Conservation (phyloP, 2,888 invertebrate species). For the Trachelus stipa region DNA sequence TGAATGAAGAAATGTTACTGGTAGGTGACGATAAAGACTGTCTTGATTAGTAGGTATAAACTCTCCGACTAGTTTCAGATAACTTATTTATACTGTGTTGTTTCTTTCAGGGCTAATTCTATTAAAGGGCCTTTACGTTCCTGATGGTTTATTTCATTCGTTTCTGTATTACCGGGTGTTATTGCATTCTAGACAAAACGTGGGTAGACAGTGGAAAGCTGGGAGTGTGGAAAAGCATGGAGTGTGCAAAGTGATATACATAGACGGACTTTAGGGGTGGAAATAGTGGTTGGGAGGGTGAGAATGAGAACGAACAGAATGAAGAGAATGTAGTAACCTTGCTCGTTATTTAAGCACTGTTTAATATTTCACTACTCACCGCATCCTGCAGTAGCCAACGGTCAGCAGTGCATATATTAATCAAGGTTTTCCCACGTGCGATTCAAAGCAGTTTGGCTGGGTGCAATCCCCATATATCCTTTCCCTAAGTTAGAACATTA, state of each 20-base stretch:
- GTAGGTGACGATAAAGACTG: neutral
- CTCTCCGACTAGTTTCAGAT: neutral
- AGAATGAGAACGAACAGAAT: neutral
- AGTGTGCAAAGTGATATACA: neutral
- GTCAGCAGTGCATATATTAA: slow-evolving; percentile 4
- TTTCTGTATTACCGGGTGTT: neutral
- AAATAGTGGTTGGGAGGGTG: neutral
- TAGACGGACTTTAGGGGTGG: neutral
- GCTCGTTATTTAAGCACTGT: slow-evolving; percentile 21
- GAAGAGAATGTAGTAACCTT: slow-evolving; percentile 1
- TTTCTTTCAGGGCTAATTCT: neutral
- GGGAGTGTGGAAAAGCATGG: neutral
- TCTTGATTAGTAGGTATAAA: neutral
- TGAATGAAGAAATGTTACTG: neutral
- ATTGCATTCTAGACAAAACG: neutral
- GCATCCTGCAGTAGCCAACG: neutral
- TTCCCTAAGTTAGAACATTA: neutral
- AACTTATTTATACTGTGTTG: neutral
- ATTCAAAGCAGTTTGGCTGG: neutral
- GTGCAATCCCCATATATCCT: neutral
- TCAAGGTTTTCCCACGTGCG: neutral
- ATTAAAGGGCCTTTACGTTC: neutral
- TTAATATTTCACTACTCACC: slow-evolving; percentile 21
- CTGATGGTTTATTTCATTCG: slow-evolving; percentile 1
- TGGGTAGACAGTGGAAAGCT: neutral